These are phyloP conservation scores for Glomeris marginata DNA, from an alignment of 2,888 invertebrate genomes.

Conservation along the genomic window DNA sequence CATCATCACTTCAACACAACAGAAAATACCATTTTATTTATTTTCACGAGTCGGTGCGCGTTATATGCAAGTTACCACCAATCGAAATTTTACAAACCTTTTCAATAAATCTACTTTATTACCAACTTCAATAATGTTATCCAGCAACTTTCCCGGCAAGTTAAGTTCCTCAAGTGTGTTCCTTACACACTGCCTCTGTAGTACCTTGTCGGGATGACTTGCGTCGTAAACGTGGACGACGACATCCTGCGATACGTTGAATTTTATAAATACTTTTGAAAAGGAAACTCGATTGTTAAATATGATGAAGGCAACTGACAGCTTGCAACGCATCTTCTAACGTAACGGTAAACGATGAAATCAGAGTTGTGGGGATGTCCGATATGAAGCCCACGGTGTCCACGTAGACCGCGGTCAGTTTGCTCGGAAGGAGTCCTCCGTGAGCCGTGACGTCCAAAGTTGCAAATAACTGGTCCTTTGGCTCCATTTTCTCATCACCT, in stretches of 20 bases:
- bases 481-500: conserved; percentile 44
- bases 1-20: neutral
- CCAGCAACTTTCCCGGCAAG: conserved; percentile 32
- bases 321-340: conserved; percentile 62
- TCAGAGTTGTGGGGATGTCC: conserved; percentile 58
- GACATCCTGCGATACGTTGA: conserved; percentile 44
- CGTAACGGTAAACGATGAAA: conserved; percentile 65
- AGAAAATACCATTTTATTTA: too few relatives aligned
- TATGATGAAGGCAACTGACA: conserved; percentile 29
- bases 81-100: neutral
- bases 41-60: neutral
- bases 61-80: too few relatives aligned
- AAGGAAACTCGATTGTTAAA: neutral
- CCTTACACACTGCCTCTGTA: conserved; percentile 53
- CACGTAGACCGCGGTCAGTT: conserved; percentile 49
- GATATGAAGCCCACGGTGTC: conserved; percentile 82
- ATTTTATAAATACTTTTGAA: neutral
- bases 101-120: conserved; percentile 54
- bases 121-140: conserved; percentile 48
- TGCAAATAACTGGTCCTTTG: conserved; percentile 62
- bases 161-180: conserved; percentile 44
- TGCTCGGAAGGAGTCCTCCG: conserved; percentile 46
- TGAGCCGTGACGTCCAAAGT: conserved; percentile 73
- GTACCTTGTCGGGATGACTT: conserved; percentile 51
- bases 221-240: conserved; percentile 63